Percentiles rank a stretch among this genome's conserved stretches.
phyloP scores from a whole-genome alignment of 1,140 invertebrate species.

The Harlomillsia oculata region DNA sequence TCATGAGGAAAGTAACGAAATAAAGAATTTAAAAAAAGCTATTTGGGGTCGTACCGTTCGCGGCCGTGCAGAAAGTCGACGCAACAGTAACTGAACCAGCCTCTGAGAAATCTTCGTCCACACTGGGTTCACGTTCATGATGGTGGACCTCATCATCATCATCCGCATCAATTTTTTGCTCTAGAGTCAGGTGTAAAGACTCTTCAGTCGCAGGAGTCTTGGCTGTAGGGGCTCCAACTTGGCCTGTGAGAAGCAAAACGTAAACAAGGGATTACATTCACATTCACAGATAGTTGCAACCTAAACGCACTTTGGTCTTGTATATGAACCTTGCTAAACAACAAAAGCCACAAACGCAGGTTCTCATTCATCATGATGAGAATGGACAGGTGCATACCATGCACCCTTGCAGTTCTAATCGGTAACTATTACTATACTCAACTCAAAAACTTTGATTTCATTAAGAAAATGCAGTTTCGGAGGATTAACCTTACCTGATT shows the following conservation, averaged over 20 bases:
- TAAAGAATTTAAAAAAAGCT: no score
- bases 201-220: constrained; percentile 8
- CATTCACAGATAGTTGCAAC: constrained; percentile 5
- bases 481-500: no score
- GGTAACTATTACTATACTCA: not conserved
- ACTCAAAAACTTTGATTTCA: not conserved
- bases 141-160: constrained; percentile 1
- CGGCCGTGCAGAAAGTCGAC: constrained; percentile 15
- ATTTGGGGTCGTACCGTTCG: constrained; percentile 7
- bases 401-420: not conserved
- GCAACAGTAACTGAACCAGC: constrained; percentile 16
- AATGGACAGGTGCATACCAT: not conserved
- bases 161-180: constrained; percentile 13
- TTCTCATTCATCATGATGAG: not conserved
- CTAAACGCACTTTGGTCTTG: not conserved
- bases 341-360: not conserved
- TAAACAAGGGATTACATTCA: no score
- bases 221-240: constrained; percentile 11
- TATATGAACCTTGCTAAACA: not conserved
- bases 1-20: no score
- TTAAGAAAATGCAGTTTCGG: constrained; percentile 1
- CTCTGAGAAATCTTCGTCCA: constrained; percentile 11
- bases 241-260: no score
- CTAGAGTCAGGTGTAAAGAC: constrained; percentile 5
- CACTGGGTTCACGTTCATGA: constrained; percentile 11